Evolutionary conservation across 2,888 invertebrate genomes (phyloP), one percentile per base, ranked within the genome.

Genomic region (Ametastegia equiseti): DNA sequence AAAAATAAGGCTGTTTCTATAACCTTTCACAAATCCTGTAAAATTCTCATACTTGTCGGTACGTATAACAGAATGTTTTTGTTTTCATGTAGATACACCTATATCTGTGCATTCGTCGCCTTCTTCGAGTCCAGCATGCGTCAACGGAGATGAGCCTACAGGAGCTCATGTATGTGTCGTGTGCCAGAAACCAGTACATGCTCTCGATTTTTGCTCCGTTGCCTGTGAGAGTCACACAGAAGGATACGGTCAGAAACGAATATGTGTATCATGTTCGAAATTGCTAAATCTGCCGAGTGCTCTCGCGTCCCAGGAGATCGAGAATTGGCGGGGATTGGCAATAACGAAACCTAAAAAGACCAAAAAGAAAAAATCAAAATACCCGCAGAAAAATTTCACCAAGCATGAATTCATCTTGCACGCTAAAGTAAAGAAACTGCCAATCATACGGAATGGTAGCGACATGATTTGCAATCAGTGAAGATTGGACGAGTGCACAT

Each of bases 161-260:
- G 60, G 60, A 27, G 60, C 60, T 27, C 60, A 60, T 23, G 23
- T 60, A 13, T 60, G 60, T 60, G 60, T 60, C 60, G 27, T 60
- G 13, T 60, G 60, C 60, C 27, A 23, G 27, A 60, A 9, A 60
- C 60, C 60, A 60, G 60, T 60, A 60, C 60, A 30, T 7, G 60
- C 60, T 60, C 11, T 60, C 2, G 13, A 27, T 27, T 27, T 27
- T 13, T 60, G 60, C 27, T 60, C 60, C 27, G 27, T 60, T 6
- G 27, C 60, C 27, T 23, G 11, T 23, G 23, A 60, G 27, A 60
- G 27, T 13, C 19, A 27, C 60, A 13, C 23, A 60, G 60, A 60
- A 23, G 60, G 60, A 60, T 60, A 60, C 27, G 60, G 60, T 27
- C 30, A 60, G 47, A 47, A 47, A 47, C 47, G 47, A n/a, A n/a